These are phyloP conservation scores for Xenopus petersii DNA, from an alignment of 2,797 vertebrate species.

Conservation along the genomic window DNA sequence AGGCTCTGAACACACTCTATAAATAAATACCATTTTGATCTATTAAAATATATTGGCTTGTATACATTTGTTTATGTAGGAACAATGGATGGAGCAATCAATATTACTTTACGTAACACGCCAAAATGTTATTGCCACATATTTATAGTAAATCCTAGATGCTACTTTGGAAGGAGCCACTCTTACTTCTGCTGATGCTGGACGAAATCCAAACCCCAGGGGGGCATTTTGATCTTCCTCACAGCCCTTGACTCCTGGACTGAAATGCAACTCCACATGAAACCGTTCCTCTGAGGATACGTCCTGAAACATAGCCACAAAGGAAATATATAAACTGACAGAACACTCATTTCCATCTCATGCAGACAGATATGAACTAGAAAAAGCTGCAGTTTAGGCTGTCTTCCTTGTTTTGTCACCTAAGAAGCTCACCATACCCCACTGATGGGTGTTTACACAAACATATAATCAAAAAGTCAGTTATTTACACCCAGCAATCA, in stretches of 20 bases:
- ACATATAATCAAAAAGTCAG: too few species aligned
- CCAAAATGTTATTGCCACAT: not conserved
- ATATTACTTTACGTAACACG: not conserved
- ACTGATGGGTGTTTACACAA: too few species aligned
- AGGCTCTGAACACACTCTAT: too few species aligned
- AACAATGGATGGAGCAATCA: not conserved
- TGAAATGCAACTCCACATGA: slow-evolving; percentile 96
- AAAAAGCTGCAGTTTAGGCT: too few species aligned
- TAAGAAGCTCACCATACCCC: too few species aligned
- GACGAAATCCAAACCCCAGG: slow-evolving; percentile 88
- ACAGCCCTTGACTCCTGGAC: slow-evolving; percentile 89
- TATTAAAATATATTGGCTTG: not conserved
- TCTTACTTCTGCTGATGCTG: slow-evolving; percentile 87
- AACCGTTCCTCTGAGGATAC: slow-evolving; percentile 91
- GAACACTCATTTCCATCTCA: too few species aligned
- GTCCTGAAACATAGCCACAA: slow-evolving; percentile 67
- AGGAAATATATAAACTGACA: too few species aligned
- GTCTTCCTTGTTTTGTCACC: too few species aligned
- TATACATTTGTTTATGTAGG: not conserved
- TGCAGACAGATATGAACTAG: too few species aligned
- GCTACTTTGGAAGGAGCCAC: not conserved
- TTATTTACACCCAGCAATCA: too few species aligned
- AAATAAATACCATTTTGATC: too few species aligned
- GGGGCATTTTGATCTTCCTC: slow-evolving; percentile 90
- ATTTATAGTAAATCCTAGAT: not conserved